Conservation (phyloP, 2,888 invertebrate species). For the Troides aeacus region DNA sequence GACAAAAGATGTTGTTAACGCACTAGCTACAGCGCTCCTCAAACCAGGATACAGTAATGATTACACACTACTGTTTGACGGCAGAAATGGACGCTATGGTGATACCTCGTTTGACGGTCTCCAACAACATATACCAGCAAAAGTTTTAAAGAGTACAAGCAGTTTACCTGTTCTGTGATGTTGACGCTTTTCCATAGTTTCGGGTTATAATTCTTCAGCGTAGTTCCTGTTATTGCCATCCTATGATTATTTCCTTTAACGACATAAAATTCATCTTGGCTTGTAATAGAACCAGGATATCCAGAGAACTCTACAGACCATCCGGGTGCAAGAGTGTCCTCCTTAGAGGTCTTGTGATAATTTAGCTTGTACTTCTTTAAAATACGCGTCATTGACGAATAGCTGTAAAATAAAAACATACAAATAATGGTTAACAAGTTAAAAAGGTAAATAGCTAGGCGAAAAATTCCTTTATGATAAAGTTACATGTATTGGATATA, state of each 20-base stretch:
- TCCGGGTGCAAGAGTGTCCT: slow-evolving; percentile 81
- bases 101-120: too few relatives aligned
- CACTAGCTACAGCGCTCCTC: too few relatives aligned
- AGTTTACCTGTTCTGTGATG: slow-evolving; percentile 78
- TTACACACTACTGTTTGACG: too few relatives aligned
- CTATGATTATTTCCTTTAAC: slow-evolving; percentile 80
- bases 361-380: slow-evolving; percentile 91
- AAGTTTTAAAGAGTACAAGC: too few relatives aligned
- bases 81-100: too few relatives aligned
- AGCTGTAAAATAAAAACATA: slow-evolving; percentile 67
- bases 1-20: too few relatives aligned
- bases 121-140: too few relatives aligned
- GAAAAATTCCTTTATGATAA: too few relatives aligned
- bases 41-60: too few relatives aligned
- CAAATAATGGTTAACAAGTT: too few relatives aligned
- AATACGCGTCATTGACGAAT: slow-evolving; percentile 89
- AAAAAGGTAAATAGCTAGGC: too few relatives aligned
- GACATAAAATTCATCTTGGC: slow-evolving; percentile 91
- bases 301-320: slow-evolving; percentile 87
- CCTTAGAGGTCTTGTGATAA: slow-evolving; percentile 81
- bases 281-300: slow-evolving; percentile 90
- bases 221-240: slow-evolving; percentile 87
- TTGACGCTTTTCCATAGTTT: slow-evolving; percentile 85
- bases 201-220: slow-evolving; percentile 86
- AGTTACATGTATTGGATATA: too few relatives aligned